phyloP scores from a whole-genome alignment of 2,888 invertebrate genomes.

The Cybosia mesomella region DNA sequence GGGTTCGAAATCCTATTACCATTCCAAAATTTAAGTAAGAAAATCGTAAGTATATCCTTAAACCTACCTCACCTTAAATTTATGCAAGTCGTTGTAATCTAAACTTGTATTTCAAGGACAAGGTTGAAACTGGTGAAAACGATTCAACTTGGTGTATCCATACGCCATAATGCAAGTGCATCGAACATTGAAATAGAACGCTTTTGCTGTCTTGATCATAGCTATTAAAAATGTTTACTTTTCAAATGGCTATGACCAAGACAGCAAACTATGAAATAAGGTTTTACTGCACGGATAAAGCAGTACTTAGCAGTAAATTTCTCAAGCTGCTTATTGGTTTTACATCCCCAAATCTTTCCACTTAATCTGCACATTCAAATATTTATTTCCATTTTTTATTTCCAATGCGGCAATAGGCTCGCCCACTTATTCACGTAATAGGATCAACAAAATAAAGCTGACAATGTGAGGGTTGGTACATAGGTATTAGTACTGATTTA shows the following conservation, averaged over 20 bases:
- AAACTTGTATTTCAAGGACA: conserved; percentile 86
- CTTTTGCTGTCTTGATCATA: conserved; percentile 44
- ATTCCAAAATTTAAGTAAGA: conserved; percentile 37
- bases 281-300: neutral
- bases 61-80: conserved; percentile 52
- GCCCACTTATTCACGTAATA: neutral
- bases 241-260: neutral
- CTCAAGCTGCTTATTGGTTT: neutral
- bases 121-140: conserved; percentile 78
- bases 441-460: neutral
- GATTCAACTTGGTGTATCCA: conserved; percentile 78
- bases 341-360: neutral
- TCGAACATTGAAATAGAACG: conserved; percentile 55
- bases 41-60: conserved; percentile 47
- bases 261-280: neutral
- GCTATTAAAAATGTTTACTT: neutral
- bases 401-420: neutral
- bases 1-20: conserved; percentile 36
- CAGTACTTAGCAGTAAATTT: neutral
- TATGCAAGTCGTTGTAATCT: conserved; percentile 75
- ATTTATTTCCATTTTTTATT: neutral
- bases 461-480: neutral
- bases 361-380: neutral
- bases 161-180: conserved; percentile 80
- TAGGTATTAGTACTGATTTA: neutral